Evolutionary conservation across 2,888 invertebrate genomes (phyloP).

Genomic region (Bimastos eiseni): DNA sequence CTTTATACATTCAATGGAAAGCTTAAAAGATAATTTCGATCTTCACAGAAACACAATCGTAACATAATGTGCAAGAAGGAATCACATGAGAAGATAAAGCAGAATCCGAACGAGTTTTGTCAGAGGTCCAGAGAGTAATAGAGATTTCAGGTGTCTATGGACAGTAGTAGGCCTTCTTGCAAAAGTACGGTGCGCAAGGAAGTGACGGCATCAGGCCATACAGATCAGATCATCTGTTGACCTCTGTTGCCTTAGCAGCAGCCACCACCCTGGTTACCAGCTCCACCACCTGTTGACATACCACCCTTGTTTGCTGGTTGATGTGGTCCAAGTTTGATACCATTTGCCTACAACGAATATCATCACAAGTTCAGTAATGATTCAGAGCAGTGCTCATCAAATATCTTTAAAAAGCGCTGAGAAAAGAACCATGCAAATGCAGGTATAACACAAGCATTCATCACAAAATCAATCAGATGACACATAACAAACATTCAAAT

Average conservation of each 20-base stretch:
- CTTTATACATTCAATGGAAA: slow-evolving; percentile 8
- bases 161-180: not conserved
- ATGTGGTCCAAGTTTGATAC: slow-evolving; percentile 98
- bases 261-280: slow-evolving; percentile 77
- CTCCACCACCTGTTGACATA: slow-evolving; percentile 78
- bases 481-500: not conserved
- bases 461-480: not conserved
- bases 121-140: not conserved
- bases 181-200: not conserved
- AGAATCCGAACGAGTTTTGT: not conserved
- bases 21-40: slow-evolving; percentile 5
- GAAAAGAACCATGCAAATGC: not conserved
- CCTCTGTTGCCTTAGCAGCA: slow-evolving; percentile 72
- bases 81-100: not conserved
- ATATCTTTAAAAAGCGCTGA: not conserved
- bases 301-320: slow-evolving; percentile 88
- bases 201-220: not conserved
- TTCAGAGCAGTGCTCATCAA: not conserved
- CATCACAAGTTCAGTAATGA: not conserved
- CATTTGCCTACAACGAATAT: slow-evolving; percentile 79
- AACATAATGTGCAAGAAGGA: not conserved
- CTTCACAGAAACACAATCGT: slow-evolving; percentile 2
- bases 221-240: not conserved
- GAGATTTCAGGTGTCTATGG: not conserved
- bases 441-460: not conserved